Evolutionary conservation across 1,140 invertebrate genomes (phyloP).

Genomic region (Wiebesia pumilae): DNA sequence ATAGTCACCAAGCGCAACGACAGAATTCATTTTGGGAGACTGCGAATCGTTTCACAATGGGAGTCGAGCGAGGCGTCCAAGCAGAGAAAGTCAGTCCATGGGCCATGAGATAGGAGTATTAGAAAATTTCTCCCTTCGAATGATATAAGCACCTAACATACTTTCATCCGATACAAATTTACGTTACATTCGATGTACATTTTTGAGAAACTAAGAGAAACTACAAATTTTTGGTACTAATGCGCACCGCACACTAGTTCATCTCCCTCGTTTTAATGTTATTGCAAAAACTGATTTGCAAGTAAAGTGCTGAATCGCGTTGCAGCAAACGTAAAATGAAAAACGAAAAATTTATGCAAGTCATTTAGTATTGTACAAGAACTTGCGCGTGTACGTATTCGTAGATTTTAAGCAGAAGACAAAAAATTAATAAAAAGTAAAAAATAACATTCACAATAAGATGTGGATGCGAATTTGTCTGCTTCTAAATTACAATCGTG

Average conservation of each 20-base stretch:
- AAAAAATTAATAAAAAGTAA: background rate
- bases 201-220: background rate
- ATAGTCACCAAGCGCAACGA: conserved; percentile 24
- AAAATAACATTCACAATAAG: background rate
- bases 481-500: conserved; percentile 8
- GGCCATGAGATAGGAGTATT: conserved; percentile 34
- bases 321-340: background rate
- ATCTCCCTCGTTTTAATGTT: too few species aligned
- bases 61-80: background rate
- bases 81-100: background rate
- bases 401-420: background rate
- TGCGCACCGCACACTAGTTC: too few species aligned
- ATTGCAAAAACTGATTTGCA: too few species aligned
- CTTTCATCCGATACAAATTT: background rate
- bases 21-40: conserved; percentile 49
- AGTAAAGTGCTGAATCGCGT: too few species aligned
- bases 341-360: background rate
- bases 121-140: conserved; percentile 26
- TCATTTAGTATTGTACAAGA: too few species aligned
- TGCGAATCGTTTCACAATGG: conserved; percentile 49
- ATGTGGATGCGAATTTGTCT: background rate
- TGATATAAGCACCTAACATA: background rate
- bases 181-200: background rate
- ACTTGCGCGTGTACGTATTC: too few species aligned
- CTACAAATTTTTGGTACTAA: background rate